These are phyloP conservation scores for Eutrigla gurnardus DNA, from an alignment of 2,797 vertebrate species.

Conservation along the genomic window DNA sequence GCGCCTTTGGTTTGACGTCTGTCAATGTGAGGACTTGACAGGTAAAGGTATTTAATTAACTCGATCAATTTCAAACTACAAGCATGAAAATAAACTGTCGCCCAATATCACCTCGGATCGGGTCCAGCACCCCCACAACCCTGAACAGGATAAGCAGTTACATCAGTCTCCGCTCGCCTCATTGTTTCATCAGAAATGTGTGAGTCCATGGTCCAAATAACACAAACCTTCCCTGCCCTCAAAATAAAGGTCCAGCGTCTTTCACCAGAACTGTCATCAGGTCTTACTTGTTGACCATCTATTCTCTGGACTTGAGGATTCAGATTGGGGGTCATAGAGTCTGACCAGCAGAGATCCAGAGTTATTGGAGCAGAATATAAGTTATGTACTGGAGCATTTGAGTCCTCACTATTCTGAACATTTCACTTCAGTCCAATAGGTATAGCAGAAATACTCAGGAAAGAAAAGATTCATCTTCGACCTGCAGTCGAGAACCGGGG, in stretches of 20 bases:
- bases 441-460: background rate
- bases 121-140: too few species aligned
- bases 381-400: background rate
- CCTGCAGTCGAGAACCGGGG: too few species aligned
- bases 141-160: too few species aligned
- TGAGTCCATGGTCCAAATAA: background rate
- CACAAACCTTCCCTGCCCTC: background rate
- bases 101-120: too few species aligned
- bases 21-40: too few species aligned
- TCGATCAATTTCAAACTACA: too few species aligned
- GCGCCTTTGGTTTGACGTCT: too few species aligned
- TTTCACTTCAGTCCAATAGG: background rate
- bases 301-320: background rate
- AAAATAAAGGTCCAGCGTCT: background rate
- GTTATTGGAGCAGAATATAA: slow-evolving; percentile 7
- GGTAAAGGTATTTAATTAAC: too few species aligned
- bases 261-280: background rate
- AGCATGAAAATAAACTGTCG: background rate
- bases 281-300: background rate
- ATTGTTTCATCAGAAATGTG: background rate
- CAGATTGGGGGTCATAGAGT: background rate
- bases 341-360: background rate
- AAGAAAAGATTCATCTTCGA: background rate
- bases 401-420: background rate
- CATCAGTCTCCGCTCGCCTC: background rate